Conservation (phyloP, 2,888 invertebrate species). For the Ecdyonurus torrentis region DNA sequence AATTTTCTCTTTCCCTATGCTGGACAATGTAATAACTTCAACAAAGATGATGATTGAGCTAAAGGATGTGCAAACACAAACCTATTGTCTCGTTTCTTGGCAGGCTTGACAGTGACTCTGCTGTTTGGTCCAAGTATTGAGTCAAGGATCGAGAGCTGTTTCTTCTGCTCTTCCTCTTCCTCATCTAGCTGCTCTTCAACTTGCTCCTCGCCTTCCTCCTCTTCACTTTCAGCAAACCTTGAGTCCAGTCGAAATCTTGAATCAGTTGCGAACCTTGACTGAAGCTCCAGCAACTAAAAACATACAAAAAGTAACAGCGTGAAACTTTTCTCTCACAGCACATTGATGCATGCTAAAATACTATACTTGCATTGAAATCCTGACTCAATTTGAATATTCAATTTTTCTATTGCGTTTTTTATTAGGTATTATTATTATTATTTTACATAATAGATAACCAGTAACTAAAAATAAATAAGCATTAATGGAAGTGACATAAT, state of each 20-base stretch:
- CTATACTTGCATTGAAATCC: no score
- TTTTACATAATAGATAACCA: no score
- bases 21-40: no score
- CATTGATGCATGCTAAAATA: neutral
- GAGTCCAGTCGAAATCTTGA: constrained; percentile 57
- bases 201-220: constrained; percentile 22
- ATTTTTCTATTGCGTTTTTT: no score
- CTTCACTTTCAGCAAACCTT: constrained; percentile 46
- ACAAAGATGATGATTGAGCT: no score
- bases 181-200: constrained; percentile 19
- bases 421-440: no score
- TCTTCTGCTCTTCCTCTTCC: constrained; percentile 16
- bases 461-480: no score
- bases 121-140: neutral
- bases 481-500: no score
- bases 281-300: constrained; percentile 46
- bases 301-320: constrained; percentile 11
- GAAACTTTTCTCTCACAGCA: neutral
- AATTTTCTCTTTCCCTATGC: no score
- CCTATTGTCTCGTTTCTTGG: neutral
- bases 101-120: neutral
- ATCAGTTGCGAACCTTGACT: constrained; percentile 56
- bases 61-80: no score
- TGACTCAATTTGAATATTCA: no score
- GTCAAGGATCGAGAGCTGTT: neutral